Base-by-base conservation (phyloP, 2,888 invertebrate genomes). In the Heteropelma amictum region DNA sequence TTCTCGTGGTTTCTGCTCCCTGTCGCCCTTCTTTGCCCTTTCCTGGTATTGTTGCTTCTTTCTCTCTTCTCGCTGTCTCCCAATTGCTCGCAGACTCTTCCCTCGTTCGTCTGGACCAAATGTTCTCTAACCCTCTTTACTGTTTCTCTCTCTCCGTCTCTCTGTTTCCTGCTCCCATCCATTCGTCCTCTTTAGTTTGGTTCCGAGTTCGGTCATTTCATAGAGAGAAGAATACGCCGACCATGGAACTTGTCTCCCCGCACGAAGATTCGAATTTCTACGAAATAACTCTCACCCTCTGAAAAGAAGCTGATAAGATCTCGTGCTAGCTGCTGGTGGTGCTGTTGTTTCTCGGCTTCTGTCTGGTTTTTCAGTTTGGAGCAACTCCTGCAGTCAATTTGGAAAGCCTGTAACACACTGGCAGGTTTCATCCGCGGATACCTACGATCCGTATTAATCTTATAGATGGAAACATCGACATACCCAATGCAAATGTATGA, bases 271-370 rank as follows among this genome's bases (percentile, higher is more conserved):
- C 82, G 83, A 79, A 84, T 84, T 86, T 87, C 86, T 85, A 86
- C 86, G 86, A 86, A 86, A 86, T 86, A 84, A 84, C 86, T 83
- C 83, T 84, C 84, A 81, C 56, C 60, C 61, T 45, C 23, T 30
- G 28, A 17, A 38, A 14, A 54, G 8, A 7, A 40, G 23, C 74
- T 73, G 86, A 86, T 87, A 85, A 82, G 82, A 87, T 87, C 87
- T 82, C 78, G 75, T 80, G 79, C 82, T n/a, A 77, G 76, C 75
- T 77, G 77, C n/a, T n/a, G n/a, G n/a, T n/a, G n/a, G n/a, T n/a
- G n/a, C n/a, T 81, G 78, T 78, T 76, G 79, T 79, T 82, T 79
- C 78, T 80, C 80, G 82, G 78, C 79, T 79, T 79, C 51, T 64
- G n/a, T 23, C 42, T 35, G 45, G 33, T 65, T 65, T 54, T 23